These are phyloP conservation scores for Eristalis intricaria DNA, from an alignment of 2,888 invertebrate species.

Conservation along the genomic window DNA sequence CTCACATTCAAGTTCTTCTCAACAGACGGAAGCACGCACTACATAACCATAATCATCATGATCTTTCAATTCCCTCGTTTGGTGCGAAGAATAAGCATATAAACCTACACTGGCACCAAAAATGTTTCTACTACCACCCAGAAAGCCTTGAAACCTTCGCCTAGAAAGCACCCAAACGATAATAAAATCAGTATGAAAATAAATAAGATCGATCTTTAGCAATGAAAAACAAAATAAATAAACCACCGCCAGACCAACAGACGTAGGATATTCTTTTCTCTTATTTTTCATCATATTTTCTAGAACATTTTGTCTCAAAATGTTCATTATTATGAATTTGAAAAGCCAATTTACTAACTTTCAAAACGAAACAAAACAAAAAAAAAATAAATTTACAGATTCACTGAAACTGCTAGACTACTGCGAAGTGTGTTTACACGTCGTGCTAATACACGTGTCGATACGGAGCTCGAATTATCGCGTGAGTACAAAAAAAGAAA, in stretches of 20 bases:
- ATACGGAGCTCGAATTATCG: conserved; percentile 94
- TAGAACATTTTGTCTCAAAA: background rate
- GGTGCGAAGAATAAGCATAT: too few species aligned
- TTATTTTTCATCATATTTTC: conserved; percentile 8
- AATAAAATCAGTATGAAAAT: too few species aligned
- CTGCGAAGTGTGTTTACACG: conserved; percentile 95
- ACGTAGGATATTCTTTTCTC: background rate
- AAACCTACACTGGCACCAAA: too few species aligned
- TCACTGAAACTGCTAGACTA: conserved; percentile 98
- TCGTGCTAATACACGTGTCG: conserved; percentile 89
- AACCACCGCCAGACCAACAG: background rate
- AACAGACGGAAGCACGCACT: too few species aligned
- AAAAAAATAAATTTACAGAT: conserved; percentile 85
- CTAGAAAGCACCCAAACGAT: too few species aligned
- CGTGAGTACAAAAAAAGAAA: conserved; percentile 87
- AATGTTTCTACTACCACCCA: too few species aligned
- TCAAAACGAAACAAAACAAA: conserved; percentile 42
- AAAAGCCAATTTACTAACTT: background rate
- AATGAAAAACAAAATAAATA: background rate
- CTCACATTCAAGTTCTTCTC: too few species aligned
- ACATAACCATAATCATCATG: too few species aligned
- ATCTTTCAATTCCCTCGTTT: too few species aligned
- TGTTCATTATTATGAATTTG: background rate
- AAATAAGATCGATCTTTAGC: too few species aligned
- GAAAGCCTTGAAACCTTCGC: too few species aligned